Percentiles rank a stretch among this genome's conserved stretches.
Conservation (phyloP, 2,113 vertebrate species). For the Mungos mungo region DNA sequence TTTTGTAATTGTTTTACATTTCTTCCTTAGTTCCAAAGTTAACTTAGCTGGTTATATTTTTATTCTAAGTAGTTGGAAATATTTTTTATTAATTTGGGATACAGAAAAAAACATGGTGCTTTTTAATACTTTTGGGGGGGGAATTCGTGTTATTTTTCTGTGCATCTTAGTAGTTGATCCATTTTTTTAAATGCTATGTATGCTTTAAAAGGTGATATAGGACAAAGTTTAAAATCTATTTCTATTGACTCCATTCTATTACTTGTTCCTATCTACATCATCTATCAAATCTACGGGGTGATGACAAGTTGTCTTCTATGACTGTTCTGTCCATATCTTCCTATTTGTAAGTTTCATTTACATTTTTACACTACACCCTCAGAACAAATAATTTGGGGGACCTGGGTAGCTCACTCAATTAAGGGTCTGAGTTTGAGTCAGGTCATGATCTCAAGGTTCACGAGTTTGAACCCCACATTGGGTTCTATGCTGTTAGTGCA, state of each 20-base stretch:
- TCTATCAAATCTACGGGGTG: not conserved
- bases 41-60: not conserved
- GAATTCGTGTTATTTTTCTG: not conserved
- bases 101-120: not conserved
- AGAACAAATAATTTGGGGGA: not conserved
- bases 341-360: not conserved
- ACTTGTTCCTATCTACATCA: not conserved
- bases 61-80: not conserved
- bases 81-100: conserved; percentile 37
- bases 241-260: not conserved
- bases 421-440: too few species aligned
- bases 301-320: not conserved
- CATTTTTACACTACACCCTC: not conserved
- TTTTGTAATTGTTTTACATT: conserved; percentile 33
- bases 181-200: not conserved
- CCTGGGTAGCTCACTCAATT: too few species aligned
- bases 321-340: not conserved
- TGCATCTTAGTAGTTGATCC: not conserved
- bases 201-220: not conserved
- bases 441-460: too few species aligned
- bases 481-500: too few species aligned
- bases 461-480: too few species aligned
- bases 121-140: not conserved
- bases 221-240: not conserved
- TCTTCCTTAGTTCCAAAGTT: conserved; percentile 17